Conservation (phyloP, 2,113 vertebrate species). For the Callorhinus ursinus region DNA sequence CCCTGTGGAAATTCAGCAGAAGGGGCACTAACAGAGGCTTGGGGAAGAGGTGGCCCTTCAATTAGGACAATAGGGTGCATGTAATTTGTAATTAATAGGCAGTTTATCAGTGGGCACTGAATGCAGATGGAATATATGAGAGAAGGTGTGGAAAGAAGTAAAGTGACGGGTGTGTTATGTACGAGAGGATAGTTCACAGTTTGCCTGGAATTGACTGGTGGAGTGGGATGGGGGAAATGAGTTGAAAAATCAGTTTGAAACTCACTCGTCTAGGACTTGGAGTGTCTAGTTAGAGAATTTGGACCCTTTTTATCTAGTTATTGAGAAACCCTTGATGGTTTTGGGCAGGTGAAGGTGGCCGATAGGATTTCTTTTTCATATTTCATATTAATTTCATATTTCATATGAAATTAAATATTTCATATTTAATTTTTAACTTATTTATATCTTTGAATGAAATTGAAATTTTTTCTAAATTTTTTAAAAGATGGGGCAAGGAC, state of each 20-base stretch:
- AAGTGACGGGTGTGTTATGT: not conserved
- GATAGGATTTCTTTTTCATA: not conserved
- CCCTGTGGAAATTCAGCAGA: not conserved
- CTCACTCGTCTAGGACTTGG: not conserved
- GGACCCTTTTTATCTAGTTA: not conserved
- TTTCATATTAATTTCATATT: too few relatives aligned
- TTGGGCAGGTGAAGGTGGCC: not conserved
- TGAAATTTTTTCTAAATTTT: not conserved
- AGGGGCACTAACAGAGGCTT: not conserved
- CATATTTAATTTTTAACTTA: slow-evolving; percentile 9
- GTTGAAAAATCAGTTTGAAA: not conserved
- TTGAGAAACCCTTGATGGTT: not conserved
- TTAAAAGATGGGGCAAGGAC: slow-evolving; percentile 39
- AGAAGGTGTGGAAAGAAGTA: not conserved
- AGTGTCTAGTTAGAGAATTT: not conserved
- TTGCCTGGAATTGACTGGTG: not conserved
- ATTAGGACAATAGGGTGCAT: not conserved
- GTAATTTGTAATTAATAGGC: not conserved
- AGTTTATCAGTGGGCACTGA: not conserved
- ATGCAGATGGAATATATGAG: not conserved
- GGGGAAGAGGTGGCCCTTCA: not conserved
- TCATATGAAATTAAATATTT: too few relatives aligned
- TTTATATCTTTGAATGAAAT: not conserved
- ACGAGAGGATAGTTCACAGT: not conserved
- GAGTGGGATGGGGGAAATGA: not conserved